Conservation (phyloP, 2,113 vertebrate species). For the Macquaria ambigua region DNA sequence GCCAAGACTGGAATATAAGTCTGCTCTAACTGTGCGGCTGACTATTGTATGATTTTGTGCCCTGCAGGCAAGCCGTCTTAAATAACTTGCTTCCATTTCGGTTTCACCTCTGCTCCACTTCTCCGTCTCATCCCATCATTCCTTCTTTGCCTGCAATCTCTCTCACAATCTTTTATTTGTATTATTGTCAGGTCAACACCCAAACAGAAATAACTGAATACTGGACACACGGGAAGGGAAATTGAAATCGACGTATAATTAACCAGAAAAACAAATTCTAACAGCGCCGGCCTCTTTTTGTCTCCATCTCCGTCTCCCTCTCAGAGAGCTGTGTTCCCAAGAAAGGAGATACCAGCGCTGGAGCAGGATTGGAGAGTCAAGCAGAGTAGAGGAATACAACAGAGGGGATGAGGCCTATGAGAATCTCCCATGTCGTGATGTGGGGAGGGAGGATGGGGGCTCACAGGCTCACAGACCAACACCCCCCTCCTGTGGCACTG, state of each 20-base stretch:
- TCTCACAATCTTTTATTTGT: neutral
- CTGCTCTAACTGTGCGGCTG: neutral
- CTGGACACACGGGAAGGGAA: neutral
- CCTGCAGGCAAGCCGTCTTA: slow-evolving; percentile 45
- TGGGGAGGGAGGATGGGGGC: slow-evolving; percentile 50
- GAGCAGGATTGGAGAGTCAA: neutral
- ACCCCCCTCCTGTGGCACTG: slow-evolving; percentile 83
- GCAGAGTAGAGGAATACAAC: neutral
- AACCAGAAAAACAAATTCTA: slow-evolving; percentile 17
- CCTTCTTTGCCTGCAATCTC: neutral
- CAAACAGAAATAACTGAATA: neutral
- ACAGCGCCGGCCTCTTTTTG: neutral
- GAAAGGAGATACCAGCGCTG: slow-evolving; percentile 47
- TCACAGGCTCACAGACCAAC: slow-evolving; percentile 76
- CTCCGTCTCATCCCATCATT: slow-evolving; percentile 1
- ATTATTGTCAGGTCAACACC: neutral
- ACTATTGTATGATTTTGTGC: slow-evolving; percentile 20
- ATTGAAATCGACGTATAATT: slow-evolving; percentile 9
- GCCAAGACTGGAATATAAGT: slow-evolving; percentile 3
- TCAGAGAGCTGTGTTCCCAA: slow-evolving; percentile 35
- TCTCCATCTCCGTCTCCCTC: neutral
- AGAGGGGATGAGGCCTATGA: slow-evolving; percentile 36
- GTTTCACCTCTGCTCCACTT: slow-evolving; percentile 47
- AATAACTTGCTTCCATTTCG: slow-evolving; percentile 48
- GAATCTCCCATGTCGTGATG: slow-evolving; percentile 55